phyloP scores from a whole-genome alignment of 2,888 invertebrate species.

The Pandemis cinnamomeana region DNA sequence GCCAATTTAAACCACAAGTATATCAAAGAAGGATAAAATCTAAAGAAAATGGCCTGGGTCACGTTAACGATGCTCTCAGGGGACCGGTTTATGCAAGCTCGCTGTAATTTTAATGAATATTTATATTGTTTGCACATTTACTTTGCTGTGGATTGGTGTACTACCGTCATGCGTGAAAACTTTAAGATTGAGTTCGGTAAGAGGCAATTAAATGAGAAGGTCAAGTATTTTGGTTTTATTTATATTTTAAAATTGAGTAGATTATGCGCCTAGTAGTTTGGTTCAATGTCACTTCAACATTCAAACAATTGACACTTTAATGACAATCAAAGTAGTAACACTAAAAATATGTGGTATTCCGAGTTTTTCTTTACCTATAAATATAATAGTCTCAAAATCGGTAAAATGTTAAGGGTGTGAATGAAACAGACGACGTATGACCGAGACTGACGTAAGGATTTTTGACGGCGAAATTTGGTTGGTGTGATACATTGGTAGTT shows the following conservation, averaged over 20 bases:
- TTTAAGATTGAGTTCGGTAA: constrained; percentile 39
- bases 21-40: neutral
- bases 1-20: constrained; percentile 8
- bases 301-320: neutral
- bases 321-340: too few relatives aligned
- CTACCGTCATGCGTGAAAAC: constrained; percentile 47
- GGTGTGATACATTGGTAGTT: too few relatives aligned
- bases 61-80: constrained; percentile 53
- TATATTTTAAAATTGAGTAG: too few relatives aligned
- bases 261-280: too few relatives aligned
- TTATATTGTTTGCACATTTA: constrained; percentile 70
- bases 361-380: neutral
- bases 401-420: too few relatives aligned
- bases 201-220: neutral
- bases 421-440: too few relatives aligned
- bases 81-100: constrained; percentile 59
- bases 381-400: neutral
- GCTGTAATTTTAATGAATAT: constrained; percentile 74
- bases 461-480: too few relatives aligned
- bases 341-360: too few relatives aligned
- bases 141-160: constrained; percentile 52
- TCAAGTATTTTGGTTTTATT: neutral
- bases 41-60: constrained; percentile 1
- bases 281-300: too few relatives aligned
- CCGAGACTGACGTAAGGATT: too few relatives aligned